Evolutionary conservation across 2,797 vertebrate species (phyloP).

Genomic region (Tiaroga cobitis): DNA sequence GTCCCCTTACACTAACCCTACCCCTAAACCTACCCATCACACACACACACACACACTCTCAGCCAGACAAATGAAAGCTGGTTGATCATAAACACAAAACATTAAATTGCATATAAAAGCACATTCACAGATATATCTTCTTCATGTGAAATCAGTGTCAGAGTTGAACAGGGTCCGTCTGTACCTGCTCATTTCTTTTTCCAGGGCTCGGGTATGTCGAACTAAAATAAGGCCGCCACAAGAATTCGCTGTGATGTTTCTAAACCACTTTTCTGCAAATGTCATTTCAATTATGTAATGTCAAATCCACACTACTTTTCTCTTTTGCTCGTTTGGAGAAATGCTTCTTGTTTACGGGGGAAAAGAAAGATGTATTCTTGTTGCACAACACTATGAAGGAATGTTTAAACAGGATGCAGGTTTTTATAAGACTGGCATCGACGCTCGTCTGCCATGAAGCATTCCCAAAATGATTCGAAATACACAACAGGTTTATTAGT

Average conservation of each 20-base stretch:
- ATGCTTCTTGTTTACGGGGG: constrained; percentile 12
- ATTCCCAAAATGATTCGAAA: constrained; percentile 12
- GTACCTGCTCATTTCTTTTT: constrained; percentile 46
- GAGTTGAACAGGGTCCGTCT: not conserved
- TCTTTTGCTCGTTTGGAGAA: constrained; percentile 12
- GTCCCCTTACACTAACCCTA: too few relatives aligned
- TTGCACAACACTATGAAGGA: constrained; percentile 31
- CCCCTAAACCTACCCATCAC: too few relatives aligned
- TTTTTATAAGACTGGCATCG: constrained; percentile 47
- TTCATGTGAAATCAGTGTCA: constrained; percentile 1
- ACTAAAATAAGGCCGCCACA: constrained; percentile 25
- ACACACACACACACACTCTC: not conserved
- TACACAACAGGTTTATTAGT: constrained; percentile 53
- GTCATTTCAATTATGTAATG: constrained; percentile 45
- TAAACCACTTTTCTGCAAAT: constrained; percentile 38
- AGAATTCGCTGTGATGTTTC: constrained; percentile 26
- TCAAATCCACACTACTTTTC: constrained; percentile 19
- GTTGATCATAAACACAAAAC: not conserved
- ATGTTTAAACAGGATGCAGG: constrained; percentile 43
- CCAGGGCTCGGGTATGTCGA: not conserved
- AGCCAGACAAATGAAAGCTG: not conserved
- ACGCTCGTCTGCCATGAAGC: constrained; percentile 34
- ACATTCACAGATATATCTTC: not conserved
- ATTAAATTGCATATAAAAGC: not conserved
- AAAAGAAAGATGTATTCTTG: constrained; percentile 36